phyloP scores from a whole-genome alignment of 2,888 invertebrate species.

The Atrina japonica region DNA sequence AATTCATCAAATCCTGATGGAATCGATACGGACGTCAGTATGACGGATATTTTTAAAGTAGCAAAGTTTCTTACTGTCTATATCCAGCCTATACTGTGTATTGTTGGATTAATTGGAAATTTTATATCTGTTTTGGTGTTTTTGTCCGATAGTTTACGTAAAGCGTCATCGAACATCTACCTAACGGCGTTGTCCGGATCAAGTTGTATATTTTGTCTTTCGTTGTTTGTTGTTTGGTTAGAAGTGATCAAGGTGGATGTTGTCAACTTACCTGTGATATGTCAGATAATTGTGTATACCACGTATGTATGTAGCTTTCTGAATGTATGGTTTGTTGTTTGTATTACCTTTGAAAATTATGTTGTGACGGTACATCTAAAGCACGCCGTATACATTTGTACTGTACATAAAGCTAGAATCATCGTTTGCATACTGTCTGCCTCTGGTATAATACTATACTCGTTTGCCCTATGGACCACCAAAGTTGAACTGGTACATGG shows the following conservation, averaged over 20 bases:
- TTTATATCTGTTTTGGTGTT: conserved; percentile 88
- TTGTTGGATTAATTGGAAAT: conserved; percentile 89
- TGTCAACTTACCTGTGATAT: conserved; percentile 81
- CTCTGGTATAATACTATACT: conserved; percentile 49
- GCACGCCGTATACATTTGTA: conserved; percentile 29
- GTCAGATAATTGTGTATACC: conserved; percentile 88
- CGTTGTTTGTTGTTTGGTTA: conserved; percentile 82
- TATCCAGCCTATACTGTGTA: conserved; percentile 85
- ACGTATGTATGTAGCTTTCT: conserved; percentile 80
- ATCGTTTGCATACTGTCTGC: conserved; percentile 19
- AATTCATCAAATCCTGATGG: too few relatives aligned
- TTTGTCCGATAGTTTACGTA: conserved; percentile 86
- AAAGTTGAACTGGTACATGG: conserved; percentile 40
- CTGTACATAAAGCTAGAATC: conserved; percentile 34
- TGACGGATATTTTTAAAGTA: too few relatives aligned
- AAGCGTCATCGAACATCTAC: conserved; percentile 90
- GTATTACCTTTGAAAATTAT: conserved; percentile 41
- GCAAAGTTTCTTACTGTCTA: conserved; percentile 41
- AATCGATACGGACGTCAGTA: too few relatives aligned
- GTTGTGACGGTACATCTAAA: conserved; percentile 32
- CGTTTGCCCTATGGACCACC: conserved; percentile 58
- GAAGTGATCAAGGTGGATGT: conserved; percentile 57
- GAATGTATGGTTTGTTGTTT: conserved; percentile 84
- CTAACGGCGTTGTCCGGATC: conserved; percentile 88
- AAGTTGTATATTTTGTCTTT: conserved; percentile 88